Percentiles rank a stretch among this genome's conserved stretches.
These are phyloP conservation scores for Pegoplata infirma DNA, from an alignment of 2,888 invertebrate genomes.

Conservation along the genomic window DNA sequence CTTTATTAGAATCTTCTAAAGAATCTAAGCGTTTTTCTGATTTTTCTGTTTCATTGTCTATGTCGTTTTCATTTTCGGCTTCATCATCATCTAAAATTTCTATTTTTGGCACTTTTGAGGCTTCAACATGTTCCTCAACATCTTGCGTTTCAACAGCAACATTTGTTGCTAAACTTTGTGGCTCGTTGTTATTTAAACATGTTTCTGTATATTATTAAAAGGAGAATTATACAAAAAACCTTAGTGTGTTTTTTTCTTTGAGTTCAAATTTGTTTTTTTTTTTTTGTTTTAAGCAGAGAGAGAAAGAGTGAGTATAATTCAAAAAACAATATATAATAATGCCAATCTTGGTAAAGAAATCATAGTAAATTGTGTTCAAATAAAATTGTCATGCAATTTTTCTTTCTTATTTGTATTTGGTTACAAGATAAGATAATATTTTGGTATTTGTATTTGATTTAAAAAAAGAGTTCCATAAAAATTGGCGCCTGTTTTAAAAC, in stretches of 20 bases:
- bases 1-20: neutral
- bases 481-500: conserved; percentile 41
- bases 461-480: conserved; percentile 37
- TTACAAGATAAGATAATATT: conserved; percentile 33
- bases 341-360: conserved; percentile 39
- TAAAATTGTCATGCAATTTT: conserved; percentile 42
- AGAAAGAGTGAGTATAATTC: neutral
- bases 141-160: conserved; percentile 1
- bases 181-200: conserved; percentile 36
- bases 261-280: conserved; percentile 17
- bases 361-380: conserved; percentile 15
- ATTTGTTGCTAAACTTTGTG: conserved; percentile 47
- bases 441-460: neutral
- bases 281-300: conserved; percentile 18
- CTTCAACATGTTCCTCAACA: conserved; percentile 37
- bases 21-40: neutral
- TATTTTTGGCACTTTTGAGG: conserved; percentile 66
- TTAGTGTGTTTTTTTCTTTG: conserved; percentile 41
- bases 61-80: conserved; percentile 36
- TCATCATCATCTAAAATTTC: conserved; percentile 65
- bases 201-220: conserved; percentile 51
- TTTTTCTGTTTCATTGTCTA: conserved; percentile 28
- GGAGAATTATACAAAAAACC: conserved; percentile 53
- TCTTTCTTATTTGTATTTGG: conserved; percentile 25
- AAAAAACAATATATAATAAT: neutral